These are phyloP conservation scores for Myiotriccus ornatus DNA, from an alignment of 2,797 vertebrate genomes.

Conservation along the genomic window DNA sequence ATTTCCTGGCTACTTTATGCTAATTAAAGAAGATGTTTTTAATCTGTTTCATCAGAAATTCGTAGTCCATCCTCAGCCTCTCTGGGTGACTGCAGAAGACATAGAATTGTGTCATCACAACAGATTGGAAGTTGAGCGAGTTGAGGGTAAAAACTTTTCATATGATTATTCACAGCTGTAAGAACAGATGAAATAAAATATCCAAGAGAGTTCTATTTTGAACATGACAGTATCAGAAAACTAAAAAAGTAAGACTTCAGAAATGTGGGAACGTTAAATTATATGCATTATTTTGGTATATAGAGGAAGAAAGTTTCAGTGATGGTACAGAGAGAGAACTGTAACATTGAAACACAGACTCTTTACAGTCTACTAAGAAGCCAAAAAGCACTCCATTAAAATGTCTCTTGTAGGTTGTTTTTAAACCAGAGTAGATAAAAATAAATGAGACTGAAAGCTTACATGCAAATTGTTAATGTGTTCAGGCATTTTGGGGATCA, in stretches of 20 bases:
- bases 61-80: slow-evolving; percentile 39
- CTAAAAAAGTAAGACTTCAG: background rate
- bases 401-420: background rate
- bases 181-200: background rate
- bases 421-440: background rate
- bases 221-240: background rate
- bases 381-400: background rate
- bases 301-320: background rate
- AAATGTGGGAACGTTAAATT: background rate
- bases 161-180: background rate
- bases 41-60: slow-evolving; percentile 52
- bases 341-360: background rate
- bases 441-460: background rate
- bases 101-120: slow-evolving; percentile 47
- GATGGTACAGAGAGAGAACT: background rate
- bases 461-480: background rate
- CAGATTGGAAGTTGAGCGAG: slow-evolving; percentile 49
- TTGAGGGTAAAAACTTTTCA: slow-evolving; percentile 53
- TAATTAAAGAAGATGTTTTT: slow-evolving; percentile 47
- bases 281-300: background rate
- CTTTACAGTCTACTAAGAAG: background rate
- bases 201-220: background rate
- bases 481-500: background rate
- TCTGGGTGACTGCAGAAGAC: slow-evolving; percentile 51
- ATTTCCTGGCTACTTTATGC: background rate